Evolutionary conservation across 2,888 invertebrate species (phyloP), one percentile per base, ranked within the genome.

Genomic region (Drosophila borborema): DNA sequence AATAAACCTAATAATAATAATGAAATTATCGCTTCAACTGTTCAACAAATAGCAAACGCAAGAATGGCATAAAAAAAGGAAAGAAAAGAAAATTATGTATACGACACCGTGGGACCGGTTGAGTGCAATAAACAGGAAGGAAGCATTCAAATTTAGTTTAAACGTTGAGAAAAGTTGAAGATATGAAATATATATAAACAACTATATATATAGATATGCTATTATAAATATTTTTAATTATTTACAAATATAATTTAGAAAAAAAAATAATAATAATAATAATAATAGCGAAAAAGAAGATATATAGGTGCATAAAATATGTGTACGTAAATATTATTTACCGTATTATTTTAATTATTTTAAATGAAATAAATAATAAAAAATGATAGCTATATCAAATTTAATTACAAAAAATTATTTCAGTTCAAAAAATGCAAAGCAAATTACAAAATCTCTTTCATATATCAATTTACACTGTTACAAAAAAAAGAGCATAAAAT

Each of bases 21-120:
- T 72, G 59, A 60, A 64, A 74, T 71, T 70, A 74, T 67, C 70
- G 77, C 64, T 66, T 61, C 46, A 64, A 45, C 64, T 68, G 73
- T 45, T 48, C 49, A 54, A 14, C 49, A 61, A 66, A 60, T 40
- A 49, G 40, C 45, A 58, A 45, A 14, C 59, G 28, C 46, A 64
- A 77, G 70, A 81, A 81, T 79, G 72, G 45, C 66, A 59, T 53
- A 45, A 20, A 40, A 31, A 20, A 9, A 38, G 9, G 8, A 16
- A 40, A 31, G 28, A 14, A 10, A 54, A 34, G 20, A n/a, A 18
- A 51, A 73, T 75, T 78, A 71, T 72, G 67, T 74, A 74, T 70
- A 72, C 71, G 69, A 46, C 55, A 64, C 56, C 54, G 23, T 43
- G 45, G 48, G 62, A 64, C 46, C 59, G 31, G 56, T 58, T 46